Conservation (phyloP, 2,888 invertebrate genomes). For the Diplazon laetatorius region DNA sequence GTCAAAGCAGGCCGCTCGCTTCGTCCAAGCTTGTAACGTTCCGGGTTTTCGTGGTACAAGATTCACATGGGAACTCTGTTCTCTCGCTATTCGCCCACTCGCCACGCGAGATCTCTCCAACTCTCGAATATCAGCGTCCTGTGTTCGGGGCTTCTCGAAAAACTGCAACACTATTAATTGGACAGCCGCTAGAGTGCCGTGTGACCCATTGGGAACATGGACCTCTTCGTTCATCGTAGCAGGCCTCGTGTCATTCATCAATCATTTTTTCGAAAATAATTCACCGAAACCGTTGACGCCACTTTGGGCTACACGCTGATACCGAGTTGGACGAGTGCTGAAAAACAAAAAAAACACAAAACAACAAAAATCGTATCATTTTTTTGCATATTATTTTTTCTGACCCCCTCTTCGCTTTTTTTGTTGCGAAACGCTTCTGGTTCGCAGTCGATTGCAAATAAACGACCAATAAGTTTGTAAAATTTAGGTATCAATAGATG, state of each 20-base stretch:
- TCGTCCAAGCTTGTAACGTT: conserved; percentile 34
- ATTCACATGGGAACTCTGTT: conserved; percentile 1
- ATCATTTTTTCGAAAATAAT: conserved; percentile 72
- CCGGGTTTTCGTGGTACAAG: conserved; percentile 54
- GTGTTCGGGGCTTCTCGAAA: conserved; percentile 21
- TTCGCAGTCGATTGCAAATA: no score
- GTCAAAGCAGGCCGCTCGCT: conserved; percentile 69
- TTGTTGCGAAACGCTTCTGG: no score
- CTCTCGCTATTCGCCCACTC: not conserved
- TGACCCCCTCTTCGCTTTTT: no score
- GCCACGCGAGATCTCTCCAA: conserved; percentile 35
- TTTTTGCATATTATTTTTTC: no score
- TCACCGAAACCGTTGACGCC: conserved; percentile 58
- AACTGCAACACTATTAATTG: conserved; percentile 68
- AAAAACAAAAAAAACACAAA: no score
- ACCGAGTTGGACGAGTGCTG: not conserved
- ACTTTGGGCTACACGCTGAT: conserved; percentile 13
- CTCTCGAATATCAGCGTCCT: conserved; percentile 28
- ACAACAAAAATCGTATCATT: no score
- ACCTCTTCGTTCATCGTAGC: no score
- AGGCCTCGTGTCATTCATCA: no score
- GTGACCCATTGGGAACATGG: conserved; percentile 63
- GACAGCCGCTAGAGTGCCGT: conserved; percentile 56
- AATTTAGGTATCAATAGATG: no score
- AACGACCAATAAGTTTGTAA: no score